Evolutionary conservation across 2,113 vertebrate genomes (phyloP), one percentile per base, ranked within the genome.

Genomic region (Alosa alosa): DNA sequence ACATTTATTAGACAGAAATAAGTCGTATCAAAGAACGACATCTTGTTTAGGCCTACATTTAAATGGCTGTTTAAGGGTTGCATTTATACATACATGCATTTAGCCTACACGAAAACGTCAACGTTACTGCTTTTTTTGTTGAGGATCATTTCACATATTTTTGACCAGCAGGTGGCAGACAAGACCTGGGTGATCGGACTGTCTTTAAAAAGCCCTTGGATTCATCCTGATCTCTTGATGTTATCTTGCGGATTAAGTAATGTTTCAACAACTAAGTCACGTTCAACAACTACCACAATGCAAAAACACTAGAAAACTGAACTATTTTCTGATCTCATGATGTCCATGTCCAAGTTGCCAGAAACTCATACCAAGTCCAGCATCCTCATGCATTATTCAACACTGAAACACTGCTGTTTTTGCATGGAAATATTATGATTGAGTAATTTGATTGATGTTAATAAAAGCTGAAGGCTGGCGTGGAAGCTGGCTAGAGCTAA

Each of bases 151-250:
- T 50, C 64, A 78, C 72, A 78, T 4, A 0, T 15, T 4, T 81
- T 50, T 36, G 44, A 52, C 57, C 87, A 84, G 82, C 39, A 88
- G 87, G 81, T 88, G 87, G 87, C 82, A 82, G 44, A 15, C 57
- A 6, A 81, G 46, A 22, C n/a, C 31, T 78, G 2, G 72, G 72
- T 78, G 31, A 78, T 10, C 36, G 72, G 25, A 1, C 13, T 78
- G 72, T 41, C 72, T 15, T 36, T 78, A 36, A 17, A 72, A 72
- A 78, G 64, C 72, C 72, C 31, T 15, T 39, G 36, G 13, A 39
- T 39, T 15, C 72, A 78, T 36, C 72, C 36, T 78, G 36, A 75
- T 31, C 68, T 75, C 68, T 39, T 36, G 13, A 78, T 39, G 36
- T 78, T 36, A 78, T 78, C 72, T 17, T 11, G 39, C 55, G 20